These are phyloP conservation scores for Papilio helenus DNA, from an alignment of 1,140 invertebrate genomes.

Conservation along the genomic window DNA sequence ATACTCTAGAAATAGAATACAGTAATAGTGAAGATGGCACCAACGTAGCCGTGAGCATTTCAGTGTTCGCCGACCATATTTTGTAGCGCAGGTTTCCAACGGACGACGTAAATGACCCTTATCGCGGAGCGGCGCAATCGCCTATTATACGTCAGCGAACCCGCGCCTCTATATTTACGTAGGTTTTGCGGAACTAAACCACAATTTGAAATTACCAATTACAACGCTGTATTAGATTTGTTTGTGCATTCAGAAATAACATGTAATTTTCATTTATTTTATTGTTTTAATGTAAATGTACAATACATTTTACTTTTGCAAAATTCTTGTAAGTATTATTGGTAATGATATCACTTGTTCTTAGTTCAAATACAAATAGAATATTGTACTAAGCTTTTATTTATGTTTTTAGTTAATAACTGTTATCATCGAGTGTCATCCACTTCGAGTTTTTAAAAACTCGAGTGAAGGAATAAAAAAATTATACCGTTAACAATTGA, in stretches of 20 bases:
- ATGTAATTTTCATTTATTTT: not conserved
- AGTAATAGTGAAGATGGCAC: slow-evolving; percentile 3
- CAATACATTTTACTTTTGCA: not conserved
- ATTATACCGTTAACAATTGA: too few relatives aligned
- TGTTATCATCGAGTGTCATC: too few relatives aligned
- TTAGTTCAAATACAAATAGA: not conserved
- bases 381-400: not conserved
- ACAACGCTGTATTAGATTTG: not conserved
- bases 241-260: not conserved
- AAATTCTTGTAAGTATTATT: not conserved
- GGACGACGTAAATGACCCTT: slow-evolving; percentile 38
- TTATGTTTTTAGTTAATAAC: too few relatives aligned
- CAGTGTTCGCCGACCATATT: slow-evolving; percentile 25
- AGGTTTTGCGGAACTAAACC: slow-evolving; percentile 4
- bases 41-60: slow-evolving; percentile 17
- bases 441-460: too few relatives aligned
- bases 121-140: slow-evolving; percentile 34
- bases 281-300: not conserved
- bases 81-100: slow-evolving; percentile 37
- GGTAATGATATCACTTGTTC: too few relatives aligned
- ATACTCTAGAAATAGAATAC: not conserved
- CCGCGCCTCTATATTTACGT: slow-evolving; percentile 21
- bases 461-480: too few relatives aligned
- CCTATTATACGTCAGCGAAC: slow-evolving; percentile 35
- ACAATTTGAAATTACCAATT: slow-evolving; percentile 30